Conservation (phyloP, 2,888 invertebrate species). For the Agrilus cyanescens region DNA sequence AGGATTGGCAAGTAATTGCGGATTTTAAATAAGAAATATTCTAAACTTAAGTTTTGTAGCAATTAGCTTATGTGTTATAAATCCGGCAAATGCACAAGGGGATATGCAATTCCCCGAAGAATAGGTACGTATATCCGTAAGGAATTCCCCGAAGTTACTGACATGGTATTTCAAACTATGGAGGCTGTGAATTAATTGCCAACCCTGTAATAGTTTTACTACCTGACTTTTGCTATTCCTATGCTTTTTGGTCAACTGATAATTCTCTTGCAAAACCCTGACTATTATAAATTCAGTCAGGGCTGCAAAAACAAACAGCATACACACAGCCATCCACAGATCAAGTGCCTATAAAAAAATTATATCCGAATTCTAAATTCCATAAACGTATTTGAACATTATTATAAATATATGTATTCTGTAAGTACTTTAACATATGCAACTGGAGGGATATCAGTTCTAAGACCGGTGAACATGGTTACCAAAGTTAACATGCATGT, state of each 20-base stretch:
- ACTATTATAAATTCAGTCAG: slow-evolving; percentile 74
- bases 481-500: slow-evolving; percentile 77
- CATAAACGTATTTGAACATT: neutral
- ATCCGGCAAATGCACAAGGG: too few species aligned
- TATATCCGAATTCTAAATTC: neutral
- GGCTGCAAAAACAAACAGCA: slow-evolving; percentile 77
- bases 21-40: too few species aligned
- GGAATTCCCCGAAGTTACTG: too few species aligned
- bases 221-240: slow-evolving; percentile 15
- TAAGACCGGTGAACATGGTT: slow-evolving; percentile 73
- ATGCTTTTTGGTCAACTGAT: slow-evolving; percentile 46
- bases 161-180: too few species aligned
- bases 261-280: slow-evolving; percentile 66
- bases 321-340: slow-evolving; percentile 82
- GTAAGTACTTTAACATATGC: slow-evolving; percentile 68
- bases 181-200: too few species aligned
- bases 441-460: slow-evolving; percentile 74
- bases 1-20: too few species aligned
- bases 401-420: slow-evolving; percentile 1
- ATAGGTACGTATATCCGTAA: too few species aligned
- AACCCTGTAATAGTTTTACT: too few species aligned
- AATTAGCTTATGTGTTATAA: too few species aligned
- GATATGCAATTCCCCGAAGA: too few species aligned
- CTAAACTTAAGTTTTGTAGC: too few species aligned
- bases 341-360: slow-evolving; percentile 53